Evolutionary conservation across 2,113 vertebrate genomes (phyloP).

Genomic region (Malurus cyaneus): DNA sequence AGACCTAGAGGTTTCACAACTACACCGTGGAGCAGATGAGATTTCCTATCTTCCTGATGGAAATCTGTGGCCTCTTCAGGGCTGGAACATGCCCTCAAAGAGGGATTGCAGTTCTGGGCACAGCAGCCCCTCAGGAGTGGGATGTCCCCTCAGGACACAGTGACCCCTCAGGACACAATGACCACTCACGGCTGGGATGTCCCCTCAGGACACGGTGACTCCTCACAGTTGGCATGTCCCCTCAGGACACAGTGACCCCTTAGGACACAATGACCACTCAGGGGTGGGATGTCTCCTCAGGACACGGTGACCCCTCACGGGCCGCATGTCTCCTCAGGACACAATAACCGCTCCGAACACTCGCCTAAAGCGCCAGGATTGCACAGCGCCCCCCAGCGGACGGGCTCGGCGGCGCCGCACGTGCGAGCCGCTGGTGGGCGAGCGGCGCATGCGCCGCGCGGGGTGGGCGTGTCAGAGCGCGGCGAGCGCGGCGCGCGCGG

Average conservation of each 20-base stretch:
- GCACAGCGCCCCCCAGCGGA: background rate
- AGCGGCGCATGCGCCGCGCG: conserved; percentile 14
- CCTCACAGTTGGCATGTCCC: too few species aligned
- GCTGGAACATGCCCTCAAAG: background rate
- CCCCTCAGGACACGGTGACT: too few species aligned
- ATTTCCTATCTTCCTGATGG: background rate
- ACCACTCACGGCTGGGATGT: fast-evolving
- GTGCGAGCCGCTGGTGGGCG: too few species aligned
- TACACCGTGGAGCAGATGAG: fast-evolving
- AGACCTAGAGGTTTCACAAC: too few species aligned
- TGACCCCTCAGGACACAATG: background rate
- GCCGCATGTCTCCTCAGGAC: too few species aligned
- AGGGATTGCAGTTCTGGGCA: background rate
- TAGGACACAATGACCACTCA: too few species aligned
- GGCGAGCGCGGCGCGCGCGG: background rate
- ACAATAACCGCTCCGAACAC: too few species aligned
- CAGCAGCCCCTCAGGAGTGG: background rate
- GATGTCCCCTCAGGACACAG: background rate
- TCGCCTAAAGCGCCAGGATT: fast-evolving
- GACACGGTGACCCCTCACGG: background rate
- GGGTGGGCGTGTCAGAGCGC: background rate
- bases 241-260: too few species aligned
- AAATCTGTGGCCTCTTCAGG: background rate
- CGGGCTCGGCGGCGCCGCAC: background rate
- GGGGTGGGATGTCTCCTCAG: background rate